phyloP scores from a whole-genome alignment of 2,797 vertebrate species.

The Dryobates pubescens region DNA sequence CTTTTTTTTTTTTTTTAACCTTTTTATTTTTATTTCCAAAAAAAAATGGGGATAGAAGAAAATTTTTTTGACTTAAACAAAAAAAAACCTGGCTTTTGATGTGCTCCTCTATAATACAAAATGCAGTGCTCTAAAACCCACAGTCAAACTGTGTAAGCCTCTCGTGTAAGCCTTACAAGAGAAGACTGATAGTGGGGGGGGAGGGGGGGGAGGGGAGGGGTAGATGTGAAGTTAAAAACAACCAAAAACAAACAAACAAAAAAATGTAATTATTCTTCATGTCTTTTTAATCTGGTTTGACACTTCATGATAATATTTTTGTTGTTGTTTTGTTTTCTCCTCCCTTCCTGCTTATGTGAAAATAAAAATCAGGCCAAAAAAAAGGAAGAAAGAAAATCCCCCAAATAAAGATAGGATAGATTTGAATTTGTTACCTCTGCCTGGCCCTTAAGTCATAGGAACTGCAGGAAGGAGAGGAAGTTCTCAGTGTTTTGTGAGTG shows the following conservation, averaged over 20 bases:
- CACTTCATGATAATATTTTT: constrained; percentile 59
- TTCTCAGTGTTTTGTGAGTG: constrained; percentile 37
- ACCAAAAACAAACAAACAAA: too few species aligned
- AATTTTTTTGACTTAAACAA: constrained; percentile 28
- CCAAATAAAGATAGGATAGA: background rate
- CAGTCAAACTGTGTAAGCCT: constrained; percentile 56
- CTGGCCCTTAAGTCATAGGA: constrained; percentile 9
- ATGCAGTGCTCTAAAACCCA: constrained; percentile 35
- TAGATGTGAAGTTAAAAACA: constrained; percentile 23
- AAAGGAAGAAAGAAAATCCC: background rate
- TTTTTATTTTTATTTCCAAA: background rate
- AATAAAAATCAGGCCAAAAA: background rate
- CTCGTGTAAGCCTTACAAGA: constrained; percentile 61
- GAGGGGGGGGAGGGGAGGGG: background rate
- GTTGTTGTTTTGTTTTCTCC: background rate
- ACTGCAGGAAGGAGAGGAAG: constrained; percentile 39
- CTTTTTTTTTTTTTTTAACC: background rate
- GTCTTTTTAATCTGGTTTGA: constrained; percentile 74
- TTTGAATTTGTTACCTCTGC: constrained; percentile 28
- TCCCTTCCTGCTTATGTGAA: constrained; percentile 51
- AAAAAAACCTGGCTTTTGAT: constrained; percentile 50
- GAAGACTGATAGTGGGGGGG: background rate
- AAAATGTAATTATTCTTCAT: constrained; percentile 62
- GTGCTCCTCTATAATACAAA: constrained; percentile 48
- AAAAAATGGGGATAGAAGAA: constrained; percentile 51